Evolutionary conservation across 2,888 invertebrate species (phyloP).

Genomic region (Allygus modestus): DNA sequence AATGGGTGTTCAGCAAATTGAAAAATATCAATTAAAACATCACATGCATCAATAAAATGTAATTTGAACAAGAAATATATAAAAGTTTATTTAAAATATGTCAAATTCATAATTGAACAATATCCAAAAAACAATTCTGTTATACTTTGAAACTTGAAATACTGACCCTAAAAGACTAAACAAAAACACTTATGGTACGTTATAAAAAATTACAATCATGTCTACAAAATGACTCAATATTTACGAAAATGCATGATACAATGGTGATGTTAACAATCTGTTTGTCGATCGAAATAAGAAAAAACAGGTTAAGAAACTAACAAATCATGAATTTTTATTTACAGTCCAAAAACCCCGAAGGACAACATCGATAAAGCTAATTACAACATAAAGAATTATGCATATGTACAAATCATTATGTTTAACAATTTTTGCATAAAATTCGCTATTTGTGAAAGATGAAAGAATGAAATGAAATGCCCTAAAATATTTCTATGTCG

Average conservation of each 20-base stretch:
- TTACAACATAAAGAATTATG: not conserved
- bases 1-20: not conserved
- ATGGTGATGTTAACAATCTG: not conserved
- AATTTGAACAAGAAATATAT: too few relatives aligned
- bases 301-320: not conserved
- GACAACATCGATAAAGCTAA: not conserved
- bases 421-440: constrained; percentile 11
- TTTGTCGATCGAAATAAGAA: not conserved
- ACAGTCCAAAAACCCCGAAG: not conserved
- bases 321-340: not conserved
- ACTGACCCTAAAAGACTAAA: not conserved
- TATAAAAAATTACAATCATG: not conserved
- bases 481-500: not conserved
- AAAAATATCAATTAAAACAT: too few relatives aligned
- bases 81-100: too few relatives aligned
- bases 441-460: not conserved
- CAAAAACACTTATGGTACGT: not conserved
- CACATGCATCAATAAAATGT: too few relatives aligned
- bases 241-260: not conserved
- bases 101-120: too few relatives aligned
- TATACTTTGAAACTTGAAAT: not conserved
- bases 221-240: not conserved
- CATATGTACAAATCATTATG: not conserved
- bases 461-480: not conserved
- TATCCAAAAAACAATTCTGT: too few relatives aligned